Percentiles rank a stretch among this genome's conserved stretches.
phyloP scores from a whole-genome alignment of 2,797 vertebrate species.

The Anguilla megastoma region DNA sequence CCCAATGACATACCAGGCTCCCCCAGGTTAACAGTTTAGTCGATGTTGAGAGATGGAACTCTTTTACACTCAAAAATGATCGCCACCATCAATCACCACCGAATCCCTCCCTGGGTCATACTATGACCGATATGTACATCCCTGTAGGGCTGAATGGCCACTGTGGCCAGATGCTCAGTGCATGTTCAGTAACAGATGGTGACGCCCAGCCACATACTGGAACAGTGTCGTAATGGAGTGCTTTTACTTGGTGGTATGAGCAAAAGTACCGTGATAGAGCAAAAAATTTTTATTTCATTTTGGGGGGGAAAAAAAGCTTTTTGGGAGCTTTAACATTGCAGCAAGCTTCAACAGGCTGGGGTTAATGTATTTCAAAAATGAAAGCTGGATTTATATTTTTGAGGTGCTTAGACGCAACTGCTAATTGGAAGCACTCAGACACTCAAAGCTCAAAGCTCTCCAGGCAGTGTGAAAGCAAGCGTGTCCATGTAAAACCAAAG shows the following conservation, averaged over 20 bases:
- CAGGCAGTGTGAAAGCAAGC: background rate
- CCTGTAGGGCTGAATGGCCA: background rate
- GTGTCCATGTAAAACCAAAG: background rate
- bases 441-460: background rate
- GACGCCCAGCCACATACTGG: too few species aligned
- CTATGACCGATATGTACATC: background rate
- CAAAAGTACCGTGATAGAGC: background rate
- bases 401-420: background rate
- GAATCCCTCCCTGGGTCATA: background rate
- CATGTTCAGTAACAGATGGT: background rate
- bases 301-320: background rate
- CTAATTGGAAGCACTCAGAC: background rate
- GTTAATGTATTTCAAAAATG: conserved; percentile 5
- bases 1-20: background rate
- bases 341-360: background rate
- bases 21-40: background rate
- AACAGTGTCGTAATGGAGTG: background rate
- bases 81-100: background rate
- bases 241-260: background rate
- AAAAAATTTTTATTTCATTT: background rate
- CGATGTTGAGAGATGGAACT: background rate
- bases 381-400: background rate
- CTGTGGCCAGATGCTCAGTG: background rate
- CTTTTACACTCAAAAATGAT: background rate
- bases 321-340: background rate